Evolutionary conservation across 2,113 vertebrate species (phyloP), one percentile per base, ranked within the genome.

Genomic region (Coreoperca whiteheadi): DNA sequence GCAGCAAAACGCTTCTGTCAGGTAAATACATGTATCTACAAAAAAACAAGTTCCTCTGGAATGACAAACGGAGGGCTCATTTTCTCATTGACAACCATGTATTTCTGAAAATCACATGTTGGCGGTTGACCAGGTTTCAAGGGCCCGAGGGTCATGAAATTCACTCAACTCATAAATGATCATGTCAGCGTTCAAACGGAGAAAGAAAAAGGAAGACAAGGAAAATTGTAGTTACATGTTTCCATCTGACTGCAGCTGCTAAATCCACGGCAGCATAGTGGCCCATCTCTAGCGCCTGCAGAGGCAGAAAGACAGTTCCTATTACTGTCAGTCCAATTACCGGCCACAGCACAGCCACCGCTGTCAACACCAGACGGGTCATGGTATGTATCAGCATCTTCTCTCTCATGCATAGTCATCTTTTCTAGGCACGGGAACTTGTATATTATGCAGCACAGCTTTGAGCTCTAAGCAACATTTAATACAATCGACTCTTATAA

Each of bases 261-360:
- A 82, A 88, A 92, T 86, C 77, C 73, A 69, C 66, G 18, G 79
- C 87, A 89, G 86, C 82, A 34, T 88, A 82, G 79, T 81, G 79
- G 89, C 70, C 83, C 82, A 89, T 91, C 87, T 90, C 88, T 74
- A 25, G 61, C 79, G 79, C 81, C 82, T 70, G 48, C 85, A 80
- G 83, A 91, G 90, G 82, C 87, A 90, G 70, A 90, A 74, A 94
- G 90, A 92, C 89, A 93, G 92, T 88, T 92, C 88, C 87, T 88
- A 93, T 93, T 94, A 92, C 91, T 89, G 90, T 91, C 93, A 93
- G 82, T 83, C 90, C 91, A 92, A 93, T 94, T 93, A 93, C 85
- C 50, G 64, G 81, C 88, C 88, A 83, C 87, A 88, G 91, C 69
- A 54, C 87, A 90, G 85, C 88, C 89, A 86, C 89, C 30, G 87